Base-by-base conservation (phyloP, 2,888 invertebrate genomes). In the Plagodis pulveraria region DNA sequence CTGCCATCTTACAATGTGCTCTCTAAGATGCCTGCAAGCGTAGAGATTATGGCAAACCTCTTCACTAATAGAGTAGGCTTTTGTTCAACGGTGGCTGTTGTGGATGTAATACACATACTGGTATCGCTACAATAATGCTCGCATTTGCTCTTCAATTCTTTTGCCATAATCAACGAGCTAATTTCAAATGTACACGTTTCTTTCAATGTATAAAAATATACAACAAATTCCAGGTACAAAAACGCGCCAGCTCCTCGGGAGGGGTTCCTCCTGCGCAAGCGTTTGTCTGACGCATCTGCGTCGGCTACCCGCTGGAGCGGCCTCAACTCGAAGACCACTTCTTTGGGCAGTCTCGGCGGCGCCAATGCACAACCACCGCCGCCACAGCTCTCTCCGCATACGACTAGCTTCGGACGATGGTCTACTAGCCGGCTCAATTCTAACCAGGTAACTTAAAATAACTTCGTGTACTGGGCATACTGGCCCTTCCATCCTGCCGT, bases 261-360 rank as follows among this genome's bases (percentile, higher is more conserved):
- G 86, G 96, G 97, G 56, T 97, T 96, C 89, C 94, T 97, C 62
- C 94, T 97, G 62, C 96, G 97, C 76, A 97, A 97, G 90, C 94
- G 95, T 73, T 93, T 95, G 82, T 96, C 95, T 78, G 96, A 96
- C 80, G 94, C 94, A 54, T 93, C 94, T 7, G 91, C 94, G 59
- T 94, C 94, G 75, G 94, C 93, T 73, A 91, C 93, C 71, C 93
- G 84, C 81, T 94, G 84, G 93, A 92, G 94, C 71, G 95, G 95
- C 9, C 94, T 96, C 75, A 96, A 96, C 85, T 96, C 96, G 72
- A 97, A 97, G 93, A 97, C 97, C 69, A 97, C 97, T 49, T 97
- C 97, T 48, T 94, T 97, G 61, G 96, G 96, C 81, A 96, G 96
- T 76, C 93, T 96, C 68, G 95, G 95, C 49, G 85, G 80, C 9